Conservation (phyloP, 2,113 vertebrate species). For the Cephalopterus ornatus region DNA sequence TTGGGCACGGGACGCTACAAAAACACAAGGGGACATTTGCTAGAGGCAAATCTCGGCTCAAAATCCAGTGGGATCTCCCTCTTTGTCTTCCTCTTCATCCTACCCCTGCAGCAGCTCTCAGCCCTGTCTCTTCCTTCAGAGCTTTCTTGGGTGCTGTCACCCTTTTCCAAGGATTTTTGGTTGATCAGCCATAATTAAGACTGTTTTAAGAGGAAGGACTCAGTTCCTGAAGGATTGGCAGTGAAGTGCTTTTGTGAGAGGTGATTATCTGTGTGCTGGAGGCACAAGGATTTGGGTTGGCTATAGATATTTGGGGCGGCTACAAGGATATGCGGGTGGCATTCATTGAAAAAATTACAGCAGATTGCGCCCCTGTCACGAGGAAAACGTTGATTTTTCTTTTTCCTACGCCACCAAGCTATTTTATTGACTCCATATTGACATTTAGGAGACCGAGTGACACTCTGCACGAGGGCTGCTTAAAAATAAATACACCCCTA, state of each 20-base stretch:
- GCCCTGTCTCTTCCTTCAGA: rapidly evolving
- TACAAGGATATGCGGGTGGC: rapidly evolving
- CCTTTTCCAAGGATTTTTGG: neutral
- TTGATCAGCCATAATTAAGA: neutral
- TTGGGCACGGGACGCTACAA: neutral
- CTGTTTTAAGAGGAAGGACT: neutral
- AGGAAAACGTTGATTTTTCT: neutral
- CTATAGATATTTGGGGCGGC: neutral
- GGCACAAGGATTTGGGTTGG: neutral
- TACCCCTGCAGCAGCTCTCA: too few relatives aligned
- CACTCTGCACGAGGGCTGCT: neutral
- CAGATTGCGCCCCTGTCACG: neutral
- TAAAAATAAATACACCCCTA: neutral
- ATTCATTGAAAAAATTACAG: neutral
- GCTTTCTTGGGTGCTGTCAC: neutral
- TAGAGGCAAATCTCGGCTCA: neutral
- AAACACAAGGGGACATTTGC: neutral
- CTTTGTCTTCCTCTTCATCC: neutral
- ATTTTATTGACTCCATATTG: neutral
- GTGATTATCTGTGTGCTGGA: rapidly evolving
- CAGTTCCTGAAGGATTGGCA: neutral
- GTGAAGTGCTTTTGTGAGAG: neutral
- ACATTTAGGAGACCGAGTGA: neutral
- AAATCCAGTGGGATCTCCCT: neutral
- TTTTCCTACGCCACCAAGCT: neutral